Evolutionary conservation across 2,797 vertebrate genomes (phyloP).

Genomic region (Micromesistius poutassou): DNA sequence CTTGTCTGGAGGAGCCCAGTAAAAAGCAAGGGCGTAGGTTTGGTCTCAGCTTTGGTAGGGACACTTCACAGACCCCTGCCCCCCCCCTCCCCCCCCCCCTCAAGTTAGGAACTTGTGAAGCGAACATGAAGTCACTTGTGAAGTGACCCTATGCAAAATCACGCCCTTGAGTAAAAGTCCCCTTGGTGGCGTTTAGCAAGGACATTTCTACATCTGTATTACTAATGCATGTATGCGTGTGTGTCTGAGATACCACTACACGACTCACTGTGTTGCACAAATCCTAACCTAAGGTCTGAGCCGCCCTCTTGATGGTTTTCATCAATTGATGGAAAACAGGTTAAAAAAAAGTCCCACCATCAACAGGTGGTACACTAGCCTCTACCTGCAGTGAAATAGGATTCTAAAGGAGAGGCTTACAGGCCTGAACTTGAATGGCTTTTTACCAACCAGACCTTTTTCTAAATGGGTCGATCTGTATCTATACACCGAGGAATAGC

Average conservation of each 20-base stretch:
- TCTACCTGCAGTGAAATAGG: neutral
- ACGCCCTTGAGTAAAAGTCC: too few relatives aligned
- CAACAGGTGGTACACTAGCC: constrained; percentile 29
- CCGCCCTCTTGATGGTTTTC: constrained; percentile 34
- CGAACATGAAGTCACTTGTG: too few relatives aligned
- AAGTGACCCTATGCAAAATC: too few relatives aligned
- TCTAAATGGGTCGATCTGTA: neutral
- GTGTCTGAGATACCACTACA: neutral
- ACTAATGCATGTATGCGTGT: neutral
- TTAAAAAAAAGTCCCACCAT: constrained; percentile 43
- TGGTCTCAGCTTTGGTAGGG: too few relatives aligned
- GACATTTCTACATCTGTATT: neutral
- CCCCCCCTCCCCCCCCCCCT: too few relatives aligned
- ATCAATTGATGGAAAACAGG: constrained; percentile 57
- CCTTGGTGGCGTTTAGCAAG: neutral
- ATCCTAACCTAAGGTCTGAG: constrained; percentile 27
- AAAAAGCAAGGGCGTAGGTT: too few relatives aligned
- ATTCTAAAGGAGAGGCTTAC: neutral
- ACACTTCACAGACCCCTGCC: too few relatives aligned
- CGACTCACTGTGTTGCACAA: constrained; percentile 9
- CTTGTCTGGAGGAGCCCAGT: too few relatives aligned
- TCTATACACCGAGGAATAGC: neutral
- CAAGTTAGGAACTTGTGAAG: too few relatives aligned
- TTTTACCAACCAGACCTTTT: too few relatives aligned
- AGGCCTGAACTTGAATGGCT: too few relatives aligned